A percentile compares a stretch with the other conserved stretches of the same genome.
phyloP scores from a whole-genome alignment of 2,888 invertebrate genomes.

The Tenodera sinensis region DNA sequence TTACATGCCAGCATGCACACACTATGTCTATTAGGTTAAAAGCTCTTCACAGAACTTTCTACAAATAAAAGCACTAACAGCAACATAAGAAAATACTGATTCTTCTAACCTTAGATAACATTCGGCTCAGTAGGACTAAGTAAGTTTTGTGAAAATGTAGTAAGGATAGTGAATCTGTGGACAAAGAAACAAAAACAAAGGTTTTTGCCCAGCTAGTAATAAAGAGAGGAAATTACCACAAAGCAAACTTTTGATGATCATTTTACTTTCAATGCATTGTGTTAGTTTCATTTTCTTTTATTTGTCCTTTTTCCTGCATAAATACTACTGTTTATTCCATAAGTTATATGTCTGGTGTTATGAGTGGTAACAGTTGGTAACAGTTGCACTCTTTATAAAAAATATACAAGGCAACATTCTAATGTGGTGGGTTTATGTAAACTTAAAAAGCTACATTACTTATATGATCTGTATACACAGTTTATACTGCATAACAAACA shows the following conservation, averaged over 20 bases:
- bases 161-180: constrained; percentile 33
- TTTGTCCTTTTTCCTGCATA: neutral
- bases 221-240: neutral
- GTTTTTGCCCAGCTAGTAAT: constrained; percentile 6
- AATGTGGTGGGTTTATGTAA: no score
- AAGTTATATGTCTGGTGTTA: no score
- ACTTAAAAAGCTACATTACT: no score
- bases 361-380: no score
- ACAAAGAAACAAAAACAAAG: constrained; percentile 31
- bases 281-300: neutral
- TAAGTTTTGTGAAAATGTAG: constrained; percentile 33
- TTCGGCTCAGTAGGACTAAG: constrained; percentile 33
- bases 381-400: no score
- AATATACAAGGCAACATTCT: no score
- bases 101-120: constrained; percentile 29
- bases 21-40: neutral
- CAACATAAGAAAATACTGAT: neutral
- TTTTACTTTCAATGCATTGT: neutral
- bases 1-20: neutral
- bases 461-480: no score
- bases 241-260: neutral
- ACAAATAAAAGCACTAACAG: neutral
- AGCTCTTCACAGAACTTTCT: neutral
- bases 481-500: no score
- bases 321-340: no score